Base-by-base conservation (phyloP, 2,888 invertebrate species). In the Agriotes lineatus region DNA sequence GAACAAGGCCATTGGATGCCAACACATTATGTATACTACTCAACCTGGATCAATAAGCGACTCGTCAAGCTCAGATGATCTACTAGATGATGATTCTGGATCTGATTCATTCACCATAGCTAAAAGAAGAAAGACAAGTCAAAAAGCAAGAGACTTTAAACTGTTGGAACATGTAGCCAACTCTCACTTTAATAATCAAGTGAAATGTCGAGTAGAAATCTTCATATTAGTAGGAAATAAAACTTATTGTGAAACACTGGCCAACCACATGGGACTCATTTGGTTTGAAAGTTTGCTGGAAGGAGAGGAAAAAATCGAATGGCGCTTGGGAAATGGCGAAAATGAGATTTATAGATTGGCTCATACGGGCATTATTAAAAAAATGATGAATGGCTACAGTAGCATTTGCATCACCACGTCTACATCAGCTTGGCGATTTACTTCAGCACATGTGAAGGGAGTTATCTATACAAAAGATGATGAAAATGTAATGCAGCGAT, bases 371-470 rank as follows among this genome's bases (percentile, higher is more conserved):
- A 42, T 42, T 42, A 42, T 10, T 42, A n/a, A 42, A 42, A 42
- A 42, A 42, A 42, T 42, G 42, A 42, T 42, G 42, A 42, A 42
- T n/a, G n/a, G 42, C 16, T 42, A 42, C 42, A 42, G 42, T n/a
- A 42, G 42, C 16, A 42, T 42, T 16, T 42, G 42, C 42, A 42
- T 42, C 42, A 42, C 42, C 42, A 42, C 42, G 4, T 42, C 42
- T 14, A 16, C 42, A 42, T 42, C n/a, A 42, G 42, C 42, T 42
- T 42, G 42, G 42, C 12, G n/a, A 10, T 10, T 14, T 10, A 10
- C n/a, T 42, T 16, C 42, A 42, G 42, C 42, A 42, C n/a, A n/a
- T 42, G n/a, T 16, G 42, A 42, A 42, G n/a, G 42, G 42, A 42
- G 16, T 42, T 42, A 42, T 42, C 16, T 42, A 42, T n/a, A 16